Evolutionary conservation across 2,888 invertebrate species (phyloP), one percentile per base, ranked within the genome.

Genomic region (Gibbula magus): DNA sequence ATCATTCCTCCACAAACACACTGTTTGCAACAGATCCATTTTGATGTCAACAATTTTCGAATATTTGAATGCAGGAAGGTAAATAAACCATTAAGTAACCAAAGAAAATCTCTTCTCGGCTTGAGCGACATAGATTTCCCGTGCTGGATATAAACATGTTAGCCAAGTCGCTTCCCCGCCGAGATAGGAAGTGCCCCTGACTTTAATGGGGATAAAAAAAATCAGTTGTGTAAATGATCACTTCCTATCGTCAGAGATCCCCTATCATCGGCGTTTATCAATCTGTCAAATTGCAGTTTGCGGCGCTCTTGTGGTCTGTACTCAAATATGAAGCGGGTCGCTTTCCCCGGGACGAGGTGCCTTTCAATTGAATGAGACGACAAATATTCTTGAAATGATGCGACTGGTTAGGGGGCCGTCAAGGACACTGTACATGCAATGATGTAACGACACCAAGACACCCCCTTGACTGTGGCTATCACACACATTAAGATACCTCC

Each of bases 221-320:
- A 20, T n/a, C 32, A 70, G 18, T 70, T 70, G 70, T 70, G 29
- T 70, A 70, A 70, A 70, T 70, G 70, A 70, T 70, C 70, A 35
- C 70, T 70, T 70, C 70, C 70, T 70, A 70, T 35, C 29, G 25
- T 16, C 25, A 61, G 16, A 61, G 61, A 61, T 61, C 29, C 70
- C 70, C 70, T 20, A 29, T 70, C 32, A 18, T 18, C 35, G n/a
- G 32, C 32, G 32, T 70, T 39, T 39, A 70, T 35, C 70, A 70
- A 32, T 35, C 70, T 70, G 70, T 20, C 70, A 70, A 35, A 35
- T 20, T 70, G 70, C 20, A 32, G 70, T 70, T 39, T 25, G 22
- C 61, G 13, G 16, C n/a, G 39, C 29, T 32, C 18, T 39, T 32
- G 29, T n/a, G 20, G 29, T 70, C 39, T 39, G 16, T 70, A 70